Percentiles rank a stretch among this genome's conserved stretches.
phyloP scores from a whole-genome alignment of 1,140 invertebrate genomes.

The Dreissena polymorpha region DNA sequence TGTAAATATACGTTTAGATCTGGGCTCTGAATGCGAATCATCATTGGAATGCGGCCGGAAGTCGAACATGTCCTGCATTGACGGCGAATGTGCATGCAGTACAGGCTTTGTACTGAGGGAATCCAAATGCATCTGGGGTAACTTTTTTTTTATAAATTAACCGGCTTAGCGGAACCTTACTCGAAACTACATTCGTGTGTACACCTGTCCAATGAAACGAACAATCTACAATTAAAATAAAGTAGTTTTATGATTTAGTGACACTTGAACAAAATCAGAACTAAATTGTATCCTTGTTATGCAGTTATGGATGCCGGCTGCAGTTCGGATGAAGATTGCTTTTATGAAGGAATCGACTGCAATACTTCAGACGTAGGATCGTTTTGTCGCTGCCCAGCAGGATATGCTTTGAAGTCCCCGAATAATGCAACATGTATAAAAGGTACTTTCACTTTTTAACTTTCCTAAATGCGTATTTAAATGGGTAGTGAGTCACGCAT shows the following conservation, averaged over 20 bases:
- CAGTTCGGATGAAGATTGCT: not conserved
- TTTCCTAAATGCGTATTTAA: too few species aligned
- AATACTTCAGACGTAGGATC: not conserved
- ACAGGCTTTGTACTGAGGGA: not conserved
- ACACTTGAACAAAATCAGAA: not conserved
- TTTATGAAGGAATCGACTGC: not conserved
- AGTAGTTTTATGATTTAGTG: not conserved
- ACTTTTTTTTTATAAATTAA: not conserved
- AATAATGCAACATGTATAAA: not conserved
- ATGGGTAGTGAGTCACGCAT: too few species aligned
- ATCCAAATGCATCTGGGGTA: not conserved
- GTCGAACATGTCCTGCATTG: not conserved
- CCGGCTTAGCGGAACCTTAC: not conserved
- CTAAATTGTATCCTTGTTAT: not conserved
- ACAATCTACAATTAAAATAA: not conserved
- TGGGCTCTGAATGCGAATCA: not conserved
- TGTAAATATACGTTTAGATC: too few species aligned
- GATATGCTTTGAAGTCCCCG: not conserved
- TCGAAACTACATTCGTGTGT: not conserved
- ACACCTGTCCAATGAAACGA: not conserved
- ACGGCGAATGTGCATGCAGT: not conserved
- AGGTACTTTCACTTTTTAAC: too few species aligned
- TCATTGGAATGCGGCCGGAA: too few species aligned
- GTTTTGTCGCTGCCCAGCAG: not conserved
- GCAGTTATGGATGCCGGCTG: not conserved